Base-by-base conservation (phyloP, 2,888 invertebrate genomes). In the Parelbella ahira region DNA sequence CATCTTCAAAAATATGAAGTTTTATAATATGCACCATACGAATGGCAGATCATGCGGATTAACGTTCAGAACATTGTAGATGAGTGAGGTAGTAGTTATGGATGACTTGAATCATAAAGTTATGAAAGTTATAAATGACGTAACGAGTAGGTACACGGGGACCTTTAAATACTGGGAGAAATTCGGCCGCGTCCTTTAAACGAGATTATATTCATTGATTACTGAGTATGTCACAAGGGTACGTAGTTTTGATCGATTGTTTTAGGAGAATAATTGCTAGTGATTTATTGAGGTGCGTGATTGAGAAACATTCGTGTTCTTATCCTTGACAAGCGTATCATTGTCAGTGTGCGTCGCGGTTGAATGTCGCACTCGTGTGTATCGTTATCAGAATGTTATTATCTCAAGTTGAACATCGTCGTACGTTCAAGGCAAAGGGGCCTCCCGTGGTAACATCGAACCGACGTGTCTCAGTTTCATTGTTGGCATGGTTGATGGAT, bases 401-500 rank as follows among this genome's bases (percentile, higher is more conserved):
- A n/a, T n/a, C n/a, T n/a, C n/a, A n/a, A n/a, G n/a, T n/a, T n/a
- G n/a, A n/a, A n/a, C n/a, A n/a, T 18, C 24, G 21, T 34, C 15
- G 4, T 2, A 18, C 3, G 15, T 25, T 20, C 3, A 13, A 30
- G 27, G 37, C 46, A 44, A 43, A 33, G 46, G 39, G 50, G 53
- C 51, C 47, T 46, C 64, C 32, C 48, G 43, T 47, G 54, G 44
- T 53, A 70, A 75, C 74, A 77, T 77, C 20, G 12, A 11, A 12
- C 13, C 76, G 74, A 75, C 74, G 60, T 54, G 56, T 67, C 65
- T 69, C 65, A 54, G 63, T 70, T 65, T 69, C 66, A 69, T 56
- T 76, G 79, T 81, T 78, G 79, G 76, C 70, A 53, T 59, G 56
- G 60, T 68, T 72, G 78, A 79, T 81, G 76, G 74, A 79, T 71